These are phyloP conservation scores for Brevipalpus yothersi DNA, from an alignment of 1,140 invertebrate genomes.

Conservation along the genomic window DNA sequence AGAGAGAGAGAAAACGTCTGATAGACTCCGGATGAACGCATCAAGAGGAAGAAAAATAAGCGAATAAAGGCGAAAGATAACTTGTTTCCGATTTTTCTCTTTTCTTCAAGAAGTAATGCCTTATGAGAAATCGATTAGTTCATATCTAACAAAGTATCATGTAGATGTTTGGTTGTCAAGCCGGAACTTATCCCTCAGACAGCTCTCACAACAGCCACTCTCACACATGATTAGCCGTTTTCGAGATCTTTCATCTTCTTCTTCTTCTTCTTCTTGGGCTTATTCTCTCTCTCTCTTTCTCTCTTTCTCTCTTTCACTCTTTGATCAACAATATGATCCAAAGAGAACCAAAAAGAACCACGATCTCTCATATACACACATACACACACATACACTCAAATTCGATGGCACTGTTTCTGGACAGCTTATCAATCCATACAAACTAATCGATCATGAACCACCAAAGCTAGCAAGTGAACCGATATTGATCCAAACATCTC, in stretches of 20 bases:
- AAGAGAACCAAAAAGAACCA: not conserved
- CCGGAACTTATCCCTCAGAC: too few species aligned
- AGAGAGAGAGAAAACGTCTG: too few species aligned
- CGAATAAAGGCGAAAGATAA: too few species aligned
- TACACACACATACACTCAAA: not conserved
- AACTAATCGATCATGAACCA: not conserved
- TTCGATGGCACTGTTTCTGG: not conserved
- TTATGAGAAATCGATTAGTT: not conserved
- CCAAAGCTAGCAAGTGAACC: not conserved
- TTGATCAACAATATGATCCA: not conserved
- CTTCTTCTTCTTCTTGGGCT: not conserved
- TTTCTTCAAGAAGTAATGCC: not conserved
- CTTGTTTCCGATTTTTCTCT: too few species aligned
- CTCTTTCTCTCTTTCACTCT: not conserved
- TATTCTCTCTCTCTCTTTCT: not conserved
- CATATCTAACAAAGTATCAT: not conserved
- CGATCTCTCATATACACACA: not conserved
- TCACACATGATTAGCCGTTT: too few species aligned
- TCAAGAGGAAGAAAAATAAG: too few species aligned
- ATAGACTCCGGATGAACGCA: too few species aligned
- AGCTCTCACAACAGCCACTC: too few species aligned
- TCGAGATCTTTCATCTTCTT: not conserved
- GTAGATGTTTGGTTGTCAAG: not conserved
- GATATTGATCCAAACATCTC: too few species aligned
- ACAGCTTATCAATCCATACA: not conserved